Percentiles rank a stretch among this genome's conserved stretches.
phyloP scores from a whole-genome alignment of 2,797 vertebrate species.

The Zonotrichia albicollis region DNA sequence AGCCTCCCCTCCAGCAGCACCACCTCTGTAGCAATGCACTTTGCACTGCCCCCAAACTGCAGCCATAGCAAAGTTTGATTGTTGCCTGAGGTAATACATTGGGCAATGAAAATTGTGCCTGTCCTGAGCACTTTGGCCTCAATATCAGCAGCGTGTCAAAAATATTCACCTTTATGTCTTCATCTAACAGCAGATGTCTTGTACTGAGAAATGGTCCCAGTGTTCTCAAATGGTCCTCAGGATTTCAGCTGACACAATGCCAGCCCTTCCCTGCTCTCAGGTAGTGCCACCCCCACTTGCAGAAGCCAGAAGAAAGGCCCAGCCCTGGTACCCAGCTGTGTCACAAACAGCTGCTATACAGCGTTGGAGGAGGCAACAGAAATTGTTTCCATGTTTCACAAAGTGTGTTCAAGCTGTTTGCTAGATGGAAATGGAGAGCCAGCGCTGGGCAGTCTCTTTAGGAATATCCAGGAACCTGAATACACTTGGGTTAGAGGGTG shows the following conservation, averaged over 20 bases:
- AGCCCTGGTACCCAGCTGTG: not conserved
- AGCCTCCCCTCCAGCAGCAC: not conserved
- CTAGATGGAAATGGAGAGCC: not conserved
- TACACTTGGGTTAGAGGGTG: not conserved
- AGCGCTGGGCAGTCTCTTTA: not conserved
- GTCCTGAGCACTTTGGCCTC: not conserved
- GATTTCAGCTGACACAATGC: not conserved
- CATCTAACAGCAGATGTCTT: not conserved
- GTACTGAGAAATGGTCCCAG: not conserved
- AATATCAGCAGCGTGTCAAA: not conserved
- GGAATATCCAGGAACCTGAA: not conserved
- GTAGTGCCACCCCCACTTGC: accelerated
- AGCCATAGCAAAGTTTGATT: not conserved
- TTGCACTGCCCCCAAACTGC: not conserved
- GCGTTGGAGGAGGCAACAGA: not conserved
- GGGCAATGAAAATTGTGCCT: not conserved
- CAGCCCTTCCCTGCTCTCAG: not conserved
- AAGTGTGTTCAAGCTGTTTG: not conserved
- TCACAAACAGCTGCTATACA: not conserved
- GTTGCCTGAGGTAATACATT: not conserved
- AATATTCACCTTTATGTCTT: not conserved
- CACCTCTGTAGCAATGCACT: not conserved
- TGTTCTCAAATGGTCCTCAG: not conserved
- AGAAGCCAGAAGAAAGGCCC: not conserved
- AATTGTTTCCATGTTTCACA: not conserved